These are phyloP conservation scores for Siniperca scherzeri DNA, from an alignment of 2,797 vertebrate genomes.

Conservation along the genomic window DNA sequence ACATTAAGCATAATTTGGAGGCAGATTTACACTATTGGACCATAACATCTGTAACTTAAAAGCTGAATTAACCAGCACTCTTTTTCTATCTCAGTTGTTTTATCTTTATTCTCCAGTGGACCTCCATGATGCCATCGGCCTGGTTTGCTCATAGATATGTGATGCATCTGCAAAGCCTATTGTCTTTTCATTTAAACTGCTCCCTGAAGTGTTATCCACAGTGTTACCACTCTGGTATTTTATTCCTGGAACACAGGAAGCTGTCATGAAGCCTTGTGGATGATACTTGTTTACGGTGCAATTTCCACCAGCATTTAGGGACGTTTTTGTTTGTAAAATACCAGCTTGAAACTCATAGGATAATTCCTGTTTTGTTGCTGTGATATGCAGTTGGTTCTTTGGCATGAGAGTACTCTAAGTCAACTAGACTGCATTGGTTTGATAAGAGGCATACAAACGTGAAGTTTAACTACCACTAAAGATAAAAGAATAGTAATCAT, in stretches of 20 bases:
- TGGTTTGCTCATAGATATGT: background rate
- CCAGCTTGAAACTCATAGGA: conserved; percentile 3
- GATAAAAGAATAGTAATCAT: background rate
- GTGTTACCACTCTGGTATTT: conserved; percentile 26
- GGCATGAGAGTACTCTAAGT: background rate
- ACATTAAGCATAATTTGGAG: background rate
- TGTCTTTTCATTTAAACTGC: conserved; percentile 2
- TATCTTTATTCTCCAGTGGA: background rate
- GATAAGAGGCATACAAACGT: background rate
- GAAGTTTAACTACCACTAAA: background rate
- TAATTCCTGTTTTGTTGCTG: conserved; percentile 31
- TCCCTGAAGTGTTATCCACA: conserved; percentile 15
- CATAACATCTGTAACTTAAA: background rate
- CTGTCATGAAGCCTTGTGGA: conserved; percentile 20
- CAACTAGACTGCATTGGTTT: background rate
- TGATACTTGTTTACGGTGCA: conserved; percentile 33
- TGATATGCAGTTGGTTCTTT: conserved; percentile 6
- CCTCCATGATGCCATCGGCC: background rate
- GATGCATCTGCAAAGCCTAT: background rate
- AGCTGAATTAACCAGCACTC: conserved; percentile 25
- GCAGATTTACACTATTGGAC: conserved; percentile 24
- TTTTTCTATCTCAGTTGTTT: conserved; percentile 12
- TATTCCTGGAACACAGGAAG: conserved; percentile 18
- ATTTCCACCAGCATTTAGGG: conserved; percentile 50
- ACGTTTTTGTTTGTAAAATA: conserved; percentile 11